These are phyloP conservation scores for Umimayanthus chanpuru DNA, from an alignment of 92 coral and sea anemone genomes.

Conservation along the genomic window DNA sequence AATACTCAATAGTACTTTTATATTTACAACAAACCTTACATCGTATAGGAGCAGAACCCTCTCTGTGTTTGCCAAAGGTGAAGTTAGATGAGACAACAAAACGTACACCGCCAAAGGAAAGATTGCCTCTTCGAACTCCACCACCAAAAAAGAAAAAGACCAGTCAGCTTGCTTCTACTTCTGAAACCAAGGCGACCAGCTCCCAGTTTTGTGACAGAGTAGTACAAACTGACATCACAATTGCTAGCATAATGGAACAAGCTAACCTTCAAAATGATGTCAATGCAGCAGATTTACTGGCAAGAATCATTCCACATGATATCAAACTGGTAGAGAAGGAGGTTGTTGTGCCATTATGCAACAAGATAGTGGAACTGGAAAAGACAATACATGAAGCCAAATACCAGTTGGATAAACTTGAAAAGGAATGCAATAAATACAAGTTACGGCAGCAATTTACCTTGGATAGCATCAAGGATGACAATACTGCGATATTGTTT, in stretches of 20 bases:
- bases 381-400: no score
- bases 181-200: slow-evolving; percentile 3
- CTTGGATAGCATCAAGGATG: slow-evolving; percentile 48
- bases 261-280: no score
- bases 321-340: background rate
- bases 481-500: slow-evolving; percentile 49
- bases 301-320: no score
- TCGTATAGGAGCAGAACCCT: slow-evolving; percentile 14
- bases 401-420: background rate
- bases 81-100: background rate
- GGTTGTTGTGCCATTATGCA: background rate
- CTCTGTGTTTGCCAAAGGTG: slow-evolving; percentile 6
- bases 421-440: background rate
- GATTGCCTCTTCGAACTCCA: background rate
- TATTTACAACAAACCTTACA: background rate
- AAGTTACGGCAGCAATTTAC: slow-evolving; percentile 25
- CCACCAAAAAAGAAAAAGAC: slow-evolving; percentile 3
- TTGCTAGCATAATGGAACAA: no score
- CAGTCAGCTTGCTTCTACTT: slow-evolving; percentile 5
- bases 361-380: no score
- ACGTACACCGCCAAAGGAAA: slow-evolving; percentile 16
- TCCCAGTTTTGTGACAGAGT: slow-evolving; percentile 14
- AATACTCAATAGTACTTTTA: no score
- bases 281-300: no score
- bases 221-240: no score